phyloP scores from a whole-genome alignment of 2,113 vertebrate species.

The Colossoma macropomum region DNA sequence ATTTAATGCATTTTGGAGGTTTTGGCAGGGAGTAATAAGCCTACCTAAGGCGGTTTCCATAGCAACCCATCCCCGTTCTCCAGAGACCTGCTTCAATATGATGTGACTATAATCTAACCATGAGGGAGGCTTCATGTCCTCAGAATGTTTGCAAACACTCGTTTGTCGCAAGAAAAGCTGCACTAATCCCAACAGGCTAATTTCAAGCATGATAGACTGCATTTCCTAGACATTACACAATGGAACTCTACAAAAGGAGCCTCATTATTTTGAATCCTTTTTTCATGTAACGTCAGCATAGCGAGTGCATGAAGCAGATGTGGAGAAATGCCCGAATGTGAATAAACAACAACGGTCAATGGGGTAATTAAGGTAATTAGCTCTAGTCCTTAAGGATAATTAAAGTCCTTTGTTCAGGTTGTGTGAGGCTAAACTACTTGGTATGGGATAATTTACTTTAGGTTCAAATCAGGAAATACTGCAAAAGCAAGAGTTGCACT shows the following conservation, averaged over 20 bases:
- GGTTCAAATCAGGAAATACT: slow-evolving; percentile 4
- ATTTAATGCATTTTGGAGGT: slow-evolving; percentile 66
- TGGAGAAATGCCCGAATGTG: slow-evolving; percentile 22
- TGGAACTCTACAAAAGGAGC: not conserved
- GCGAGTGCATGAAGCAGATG: slow-evolving; percentile 20
- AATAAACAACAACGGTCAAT: slow-evolving; percentile 21
- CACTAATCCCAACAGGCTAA: slow-evolving; percentile 2
- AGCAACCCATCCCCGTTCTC: slow-evolving; percentile 44
- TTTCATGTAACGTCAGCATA: not conserved
- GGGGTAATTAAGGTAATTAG: slow-evolving; percentile 37
- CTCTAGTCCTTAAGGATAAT: slow-evolving; percentile 19
- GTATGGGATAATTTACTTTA: not conserved
- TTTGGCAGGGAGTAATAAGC: slow-evolving; percentile 67
- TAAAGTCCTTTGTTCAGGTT: not conserved
- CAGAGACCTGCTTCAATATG: not conserved
- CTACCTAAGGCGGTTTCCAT: slow-evolving; percentile 71
- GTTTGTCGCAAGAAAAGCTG: not conserved
- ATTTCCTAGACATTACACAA: not conserved
- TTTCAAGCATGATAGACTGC: not conserved
- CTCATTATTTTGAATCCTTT: not conserved
- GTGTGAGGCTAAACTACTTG: slow-evolving; percentile 1
- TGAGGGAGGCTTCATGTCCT: not conserved
- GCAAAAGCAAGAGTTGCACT: not conserved
- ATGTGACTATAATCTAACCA: slow-evolving; percentile 1
- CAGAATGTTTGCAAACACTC: not conserved